Evolutionary conservation across 1,140 invertebrate genomes (phyloP), one percentile per base, ranked within the genome.

Genomic region (Lepeophtheirus salmonis): DNA sequence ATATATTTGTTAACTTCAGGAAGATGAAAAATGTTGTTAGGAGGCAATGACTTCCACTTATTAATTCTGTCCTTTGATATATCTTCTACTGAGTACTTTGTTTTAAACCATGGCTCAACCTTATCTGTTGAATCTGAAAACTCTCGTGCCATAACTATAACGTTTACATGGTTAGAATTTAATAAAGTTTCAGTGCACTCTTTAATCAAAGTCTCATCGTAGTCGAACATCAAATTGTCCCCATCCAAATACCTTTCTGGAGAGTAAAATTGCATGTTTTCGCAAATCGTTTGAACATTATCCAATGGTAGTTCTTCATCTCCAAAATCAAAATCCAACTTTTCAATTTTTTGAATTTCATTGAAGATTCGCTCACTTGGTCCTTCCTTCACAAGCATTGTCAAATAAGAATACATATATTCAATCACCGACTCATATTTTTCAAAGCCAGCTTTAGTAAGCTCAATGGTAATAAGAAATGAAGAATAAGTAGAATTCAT

Each of bases 1-100:
- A 96, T 80, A 71, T 83, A 96, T 24, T 78, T 74, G 73, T 95
- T 96, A 4, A 80, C 78, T 16, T 80, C 75, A 0, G 88, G 88
- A 12, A 92, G 70, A 57, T 67, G 66, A n/a, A 78, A 67, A 21
- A 70, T 69, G 16, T 69, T 50, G 16, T 63, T 61, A 1, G 25
- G 14, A 30, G 66, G 67, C 63, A 67, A 66, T 16, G 64, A 66
- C 24, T 58, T 63, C 73, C 72, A 75, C 53, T 60, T 64, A 67
- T 73, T 56, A 23, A 73, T 57, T 59, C 67, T 67, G 10, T 67
- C 66, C 13, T 68, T 56, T 49, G 70, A 66, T 56, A 76, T 69
- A 23, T 67, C 65, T 52, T 57, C 55, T 2, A 57, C 55, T 13
- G 22, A 26, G 22, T 57, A 57, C 4, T 57, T 57, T 17, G 24